These are phyloP conservation scores for Pteropus rufus DNA, from an alignment of 2,797 vertebrate genomes.

Conservation along the genomic window DNA sequence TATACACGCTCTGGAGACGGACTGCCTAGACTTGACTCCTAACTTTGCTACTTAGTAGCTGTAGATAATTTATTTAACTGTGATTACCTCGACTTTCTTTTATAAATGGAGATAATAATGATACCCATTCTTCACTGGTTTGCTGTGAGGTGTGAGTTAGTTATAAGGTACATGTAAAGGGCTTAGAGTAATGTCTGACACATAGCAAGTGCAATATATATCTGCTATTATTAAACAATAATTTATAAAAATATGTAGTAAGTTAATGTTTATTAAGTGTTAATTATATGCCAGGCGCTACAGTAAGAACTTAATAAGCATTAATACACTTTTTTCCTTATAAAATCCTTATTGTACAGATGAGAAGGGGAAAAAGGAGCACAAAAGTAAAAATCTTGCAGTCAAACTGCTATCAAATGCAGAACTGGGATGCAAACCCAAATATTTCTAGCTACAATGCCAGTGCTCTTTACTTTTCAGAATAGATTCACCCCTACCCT, in stretches of 20 bases:
- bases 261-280: conserved; percentile 8
- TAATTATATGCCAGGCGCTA: background rate
- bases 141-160: background rate
- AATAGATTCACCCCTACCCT: background rate
- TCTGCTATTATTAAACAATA: background rate
- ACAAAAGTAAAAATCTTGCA: background rate
- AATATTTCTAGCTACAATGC: background rate
- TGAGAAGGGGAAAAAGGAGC: background rate
- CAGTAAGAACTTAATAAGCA: background rate
- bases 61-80: background rate
- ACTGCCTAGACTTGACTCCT: background rate
- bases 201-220: background rate
- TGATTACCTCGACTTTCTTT: background rate
- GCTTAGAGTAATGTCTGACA: background rate
- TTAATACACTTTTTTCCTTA: background rate
- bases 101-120: background rate
- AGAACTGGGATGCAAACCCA: background rate
- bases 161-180: conserved; percentile 9
- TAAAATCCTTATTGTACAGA: background rate
- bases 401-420: background rate
- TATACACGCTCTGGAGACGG: background rate
- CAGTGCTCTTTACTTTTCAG: background rate
- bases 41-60: background rate
- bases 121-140: background rate
- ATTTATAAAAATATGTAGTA: background rate